phyloP scores from a whole-genome alignment of 2,888 invertebrate genomes.

The Tipula confusa region DNA sequence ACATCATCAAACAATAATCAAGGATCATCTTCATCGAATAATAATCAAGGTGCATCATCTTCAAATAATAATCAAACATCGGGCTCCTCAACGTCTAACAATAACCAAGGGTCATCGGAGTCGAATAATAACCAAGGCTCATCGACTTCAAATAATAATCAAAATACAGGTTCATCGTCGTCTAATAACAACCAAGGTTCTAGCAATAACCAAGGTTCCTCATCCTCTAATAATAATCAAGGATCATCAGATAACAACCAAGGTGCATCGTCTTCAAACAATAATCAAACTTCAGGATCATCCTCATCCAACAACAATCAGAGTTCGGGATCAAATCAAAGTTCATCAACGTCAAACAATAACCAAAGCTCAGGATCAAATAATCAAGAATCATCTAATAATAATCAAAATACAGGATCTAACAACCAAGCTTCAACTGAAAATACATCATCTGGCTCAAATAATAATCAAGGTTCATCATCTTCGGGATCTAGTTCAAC shows the following conservation, averaged over 20 bases:
- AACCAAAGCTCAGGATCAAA: constrained; percentile 35
- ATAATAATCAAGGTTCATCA: constrained; percentile 33
- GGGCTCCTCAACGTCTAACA: constrained; percentile 35
- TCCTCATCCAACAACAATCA: constrained; percentile 32
- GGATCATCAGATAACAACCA: neutral
- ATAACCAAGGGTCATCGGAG: constrained; percentile 36
- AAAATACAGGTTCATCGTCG: constrained; percentile 39
- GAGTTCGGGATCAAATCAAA: constrained; percentile 35
- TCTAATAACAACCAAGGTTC: constrained; percentile 26
- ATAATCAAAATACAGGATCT: constrained; percentile 7
- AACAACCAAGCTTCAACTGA: constrained; percentile 34
- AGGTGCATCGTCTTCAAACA: neutral
- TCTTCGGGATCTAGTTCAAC: neutral
- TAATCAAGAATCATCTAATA: constrained; percentile 31
- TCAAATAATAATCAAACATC: constrained; percentile 32
- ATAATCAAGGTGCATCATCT: constrained; percentile 34
- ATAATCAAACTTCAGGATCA: neutral
- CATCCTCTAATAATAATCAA: neutral
- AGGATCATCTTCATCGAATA: constrained; percentile 33
- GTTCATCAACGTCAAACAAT: constrained; percentile 31
- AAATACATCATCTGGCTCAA: constrained; percentile 35
- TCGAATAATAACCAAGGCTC: constrained; percentile 34
- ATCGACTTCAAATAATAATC: constrained; percentile 34
- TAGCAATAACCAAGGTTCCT: neutral
- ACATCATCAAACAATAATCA: constrained; percentile 36